phyloP scores from a whole-genome alignment of 2,797 vertebrate genomes.

The Pachyuromys duprasi region DNA sequence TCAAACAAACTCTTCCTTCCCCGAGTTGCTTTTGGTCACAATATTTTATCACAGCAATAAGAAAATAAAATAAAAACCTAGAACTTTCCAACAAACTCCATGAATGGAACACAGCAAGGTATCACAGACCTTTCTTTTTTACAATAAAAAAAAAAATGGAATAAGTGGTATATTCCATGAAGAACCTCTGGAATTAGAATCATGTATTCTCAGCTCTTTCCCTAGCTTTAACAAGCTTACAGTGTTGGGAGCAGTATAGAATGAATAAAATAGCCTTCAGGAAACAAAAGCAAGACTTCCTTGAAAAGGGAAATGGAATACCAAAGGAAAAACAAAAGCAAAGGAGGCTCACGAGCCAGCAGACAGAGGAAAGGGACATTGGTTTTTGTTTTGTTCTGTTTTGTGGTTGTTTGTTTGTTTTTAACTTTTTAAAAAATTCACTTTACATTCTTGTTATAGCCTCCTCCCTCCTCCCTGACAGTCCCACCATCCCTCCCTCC shows the following conservation, averaged over 20 bases:
- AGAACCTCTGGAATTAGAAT: background rate
- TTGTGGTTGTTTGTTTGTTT: too few species aligned
- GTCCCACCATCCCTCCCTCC: too few species aligned
- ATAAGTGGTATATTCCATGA: background rate
- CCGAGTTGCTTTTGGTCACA: background rate
- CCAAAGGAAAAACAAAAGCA: background rate
- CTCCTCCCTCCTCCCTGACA: too few species aligned
- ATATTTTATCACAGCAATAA: background rate
- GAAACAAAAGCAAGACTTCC: constrained; percentile 51
- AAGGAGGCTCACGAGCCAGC: background rate
- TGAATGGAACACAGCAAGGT: background rate
- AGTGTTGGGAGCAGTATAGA: background rate
- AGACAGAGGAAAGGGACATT: background rate
- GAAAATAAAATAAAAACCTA: background rate
- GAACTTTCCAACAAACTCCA: background rate
- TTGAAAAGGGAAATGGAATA: constrained; percentile 16
- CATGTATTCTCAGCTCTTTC: background rate
- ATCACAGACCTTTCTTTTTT: background rate
- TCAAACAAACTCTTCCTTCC: background rate
- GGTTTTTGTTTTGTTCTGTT: too few species aligned
- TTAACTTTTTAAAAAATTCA: too few species aligned
- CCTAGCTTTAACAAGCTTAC: constrained; percentile 1
- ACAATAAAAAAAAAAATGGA: background rate
- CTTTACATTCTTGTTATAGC: too few species aligned
- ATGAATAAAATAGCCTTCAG: constrained; percentile 6